Percentiles rank a stretch among this genome's conserved stretches.
Conservation (phyloP, 2,888 invertebrate species). For the Nowickia ferox region DNA sequence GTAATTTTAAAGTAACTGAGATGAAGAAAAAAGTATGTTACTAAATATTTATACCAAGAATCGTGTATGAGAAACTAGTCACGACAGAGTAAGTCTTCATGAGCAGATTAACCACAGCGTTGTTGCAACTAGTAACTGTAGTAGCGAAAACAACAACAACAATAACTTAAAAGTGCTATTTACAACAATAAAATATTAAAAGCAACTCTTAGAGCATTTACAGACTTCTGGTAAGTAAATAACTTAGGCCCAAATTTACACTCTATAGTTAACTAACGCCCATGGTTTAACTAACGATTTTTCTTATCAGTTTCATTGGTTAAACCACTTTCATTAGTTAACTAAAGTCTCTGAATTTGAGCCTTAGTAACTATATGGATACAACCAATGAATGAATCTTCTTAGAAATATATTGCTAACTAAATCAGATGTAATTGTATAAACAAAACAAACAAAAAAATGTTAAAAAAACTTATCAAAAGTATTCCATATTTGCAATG, state of each 20-base stretch:
- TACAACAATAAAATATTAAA: constrained; percentile 44
- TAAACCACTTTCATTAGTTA: no score
- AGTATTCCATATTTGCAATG: constrained; percentile 17
- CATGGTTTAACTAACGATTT: no score
- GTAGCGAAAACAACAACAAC: constrained; percentile 25
- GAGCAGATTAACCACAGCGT: constrained; percentile 71
- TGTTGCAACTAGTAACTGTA: constrained; percentile 50
- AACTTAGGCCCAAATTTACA: no score
- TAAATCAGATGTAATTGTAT: constrained; percentile 19
- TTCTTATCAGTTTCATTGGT: no score
- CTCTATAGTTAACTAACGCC: no score
- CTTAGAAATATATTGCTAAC: constrained; percentile 52
- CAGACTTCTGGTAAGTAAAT: constrained; percentile 5
- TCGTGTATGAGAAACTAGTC: constrained; percentile 80
- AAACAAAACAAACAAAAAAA: constrained; percentile 1
- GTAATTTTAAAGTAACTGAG: constrained; percentile 39
- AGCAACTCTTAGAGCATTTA: constrained; percentile 48
- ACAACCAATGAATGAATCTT: constrained; percentile 70
- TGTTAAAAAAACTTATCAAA: constrained; percentile 23
- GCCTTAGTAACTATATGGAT: not conserved
- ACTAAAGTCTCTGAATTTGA: no score
- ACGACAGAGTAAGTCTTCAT: constrained; percentile 78
- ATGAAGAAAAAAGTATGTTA: constrained; percentile 29
- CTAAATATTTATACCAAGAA: constrained; percentile 74
- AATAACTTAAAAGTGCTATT: constrained; percentile 5